These are phyloP conservation scores for Camarhynchus parvulus DNA, from an alignment of 2,113 vertebrate genomes.

Conservation along the genomic window DNA sequence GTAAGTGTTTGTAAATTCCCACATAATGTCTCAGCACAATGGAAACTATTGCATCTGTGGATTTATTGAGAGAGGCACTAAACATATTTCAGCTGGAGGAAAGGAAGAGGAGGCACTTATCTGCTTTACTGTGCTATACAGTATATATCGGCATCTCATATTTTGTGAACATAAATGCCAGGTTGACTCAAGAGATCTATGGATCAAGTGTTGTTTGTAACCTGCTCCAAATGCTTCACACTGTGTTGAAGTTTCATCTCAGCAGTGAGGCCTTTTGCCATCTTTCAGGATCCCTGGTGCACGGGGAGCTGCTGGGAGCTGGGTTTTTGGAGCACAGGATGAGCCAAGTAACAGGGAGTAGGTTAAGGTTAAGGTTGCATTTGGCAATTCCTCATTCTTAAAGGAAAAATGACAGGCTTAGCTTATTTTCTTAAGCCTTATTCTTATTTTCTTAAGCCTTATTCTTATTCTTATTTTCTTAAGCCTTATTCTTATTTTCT, in stretches of 20 bases:
- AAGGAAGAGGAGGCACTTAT: conserved; percentile 48
- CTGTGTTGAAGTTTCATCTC: not conserved
- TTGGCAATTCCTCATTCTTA: not conserved
- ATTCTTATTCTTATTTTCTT: too few species aligned
- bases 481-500: too few species aligned
- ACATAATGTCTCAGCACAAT: conserved; percentile 21
- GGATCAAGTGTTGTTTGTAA: conserved; percentile 24
- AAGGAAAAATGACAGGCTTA: not conserved
- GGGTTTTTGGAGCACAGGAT: not conserved
- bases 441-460: too few species aligned
- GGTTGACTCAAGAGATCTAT: conserved; percentile 45
- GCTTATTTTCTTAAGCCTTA: not conserved
- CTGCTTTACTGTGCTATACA: conserved; percentile 31
- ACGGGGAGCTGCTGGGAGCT: not conserved
- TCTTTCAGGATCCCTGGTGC: conserved; percentile 1
- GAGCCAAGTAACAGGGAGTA: not conserved
- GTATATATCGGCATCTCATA: conserved; percentile 33
- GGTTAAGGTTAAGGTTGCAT: not conserved
- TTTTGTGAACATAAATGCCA: conserved; percentile 57
- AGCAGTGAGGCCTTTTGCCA: not conserved
- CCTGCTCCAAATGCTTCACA: not conserved
- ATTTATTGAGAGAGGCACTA: conserved; percentile 55
- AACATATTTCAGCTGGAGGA: conserved; percentile 56
- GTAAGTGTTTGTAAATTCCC: conserved; percentile 52
- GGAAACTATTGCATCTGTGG: not conserved